Evolutionary conservation across 2,113 vertebrate genomes (phyloP).

Genomic region (Vulpes lagopus): DNA sequence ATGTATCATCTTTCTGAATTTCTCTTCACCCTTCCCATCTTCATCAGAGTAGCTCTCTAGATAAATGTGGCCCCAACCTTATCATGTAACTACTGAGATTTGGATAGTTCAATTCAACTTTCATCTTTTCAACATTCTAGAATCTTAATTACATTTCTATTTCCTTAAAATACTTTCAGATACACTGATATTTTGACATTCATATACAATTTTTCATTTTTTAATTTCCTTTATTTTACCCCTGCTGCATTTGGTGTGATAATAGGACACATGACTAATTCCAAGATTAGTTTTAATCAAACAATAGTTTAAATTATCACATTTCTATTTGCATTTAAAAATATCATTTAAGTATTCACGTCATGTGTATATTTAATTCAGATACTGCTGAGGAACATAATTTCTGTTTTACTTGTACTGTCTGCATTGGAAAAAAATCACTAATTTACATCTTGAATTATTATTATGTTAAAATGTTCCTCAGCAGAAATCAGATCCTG

Average conservation of each 20-base stretch:
- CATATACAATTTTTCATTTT: constrained; percentile 41
- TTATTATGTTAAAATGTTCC: constrained; percentile 71
- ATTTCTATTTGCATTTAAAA: constrained; percentile 69
- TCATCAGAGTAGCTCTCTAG: not conserved
- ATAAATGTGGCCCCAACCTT: not conserved
- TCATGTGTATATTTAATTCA: constrained; percentile 67
- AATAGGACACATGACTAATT: constrained; percentile 44
- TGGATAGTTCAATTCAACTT: not conserved
- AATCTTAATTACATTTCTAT: constrained; percentile 41
- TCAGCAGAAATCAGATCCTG: constrained; percentile 59
- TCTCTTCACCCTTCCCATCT: not conserved
- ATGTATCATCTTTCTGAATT: not conserved
- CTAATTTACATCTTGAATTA: constrained; percentile 68
- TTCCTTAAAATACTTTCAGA: not conserved
- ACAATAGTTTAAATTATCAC: constrained; percentile 66
- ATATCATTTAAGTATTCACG: constrained; percentile 57
- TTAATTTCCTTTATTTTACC: constrained; percentile 5
- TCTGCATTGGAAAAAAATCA: constrained; percentile 66
- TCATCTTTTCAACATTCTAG: constrained; percentile 43
- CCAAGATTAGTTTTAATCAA: constrained; percentile 66
- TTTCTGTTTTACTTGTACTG: constrained; percentile 68
- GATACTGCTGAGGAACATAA: constrained; percentile 50
- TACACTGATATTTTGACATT: constrained; percentile 50
- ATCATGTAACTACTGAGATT: not conserved
- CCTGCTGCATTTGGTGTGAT: not conserved